Conservation (phyloP, 2,113 vertebrate genomes). For the Burhinus oedicnemus region DNA sequence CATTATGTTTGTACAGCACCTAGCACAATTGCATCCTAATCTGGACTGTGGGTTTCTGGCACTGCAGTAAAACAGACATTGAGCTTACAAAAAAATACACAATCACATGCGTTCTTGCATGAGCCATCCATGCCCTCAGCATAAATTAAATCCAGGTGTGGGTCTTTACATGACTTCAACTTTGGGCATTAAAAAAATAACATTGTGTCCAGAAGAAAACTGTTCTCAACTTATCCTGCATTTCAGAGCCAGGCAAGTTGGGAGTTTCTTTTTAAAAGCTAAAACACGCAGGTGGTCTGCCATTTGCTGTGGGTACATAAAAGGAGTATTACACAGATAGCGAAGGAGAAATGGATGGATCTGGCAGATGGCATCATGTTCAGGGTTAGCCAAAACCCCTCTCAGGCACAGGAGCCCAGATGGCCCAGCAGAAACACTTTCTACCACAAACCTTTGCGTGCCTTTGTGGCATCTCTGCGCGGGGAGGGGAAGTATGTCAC, state of each 20-base stretch:
- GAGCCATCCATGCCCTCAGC: not conserved
- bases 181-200: not conserved
- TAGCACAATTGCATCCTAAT: not conserved
- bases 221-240: not conserved
- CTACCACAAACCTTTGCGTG: not conserved
- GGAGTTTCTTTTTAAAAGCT: not conserved
- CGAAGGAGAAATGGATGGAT: constrained; percentile 19
- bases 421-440: constrained; percentile 47
- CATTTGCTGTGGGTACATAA: constrained; percentile 52
- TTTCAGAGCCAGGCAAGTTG: not conserved
- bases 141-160: not conserved
- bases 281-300: constrained; percentile 1
- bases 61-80: not conserved
- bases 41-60: not conserved
- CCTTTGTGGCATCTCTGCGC: not conserved
- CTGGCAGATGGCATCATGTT: constrained; percentile 32
- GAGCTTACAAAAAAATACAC: not conserved
- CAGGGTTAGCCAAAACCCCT: constrained; percentile 56
- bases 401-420: constrained; percentile 25
- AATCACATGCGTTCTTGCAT: not conserved
- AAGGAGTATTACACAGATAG: constrained; percentile 18
- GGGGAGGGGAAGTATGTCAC: not conserved
- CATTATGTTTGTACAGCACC: not conserved
- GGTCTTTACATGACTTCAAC: not conserved
- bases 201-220: not conserved